Evolutionary conservation across 64 coral and sea anemone genomes (phyloP), one percentile per base, ranked within the genome.

Genomic region (Acropora yongei): DNA sequence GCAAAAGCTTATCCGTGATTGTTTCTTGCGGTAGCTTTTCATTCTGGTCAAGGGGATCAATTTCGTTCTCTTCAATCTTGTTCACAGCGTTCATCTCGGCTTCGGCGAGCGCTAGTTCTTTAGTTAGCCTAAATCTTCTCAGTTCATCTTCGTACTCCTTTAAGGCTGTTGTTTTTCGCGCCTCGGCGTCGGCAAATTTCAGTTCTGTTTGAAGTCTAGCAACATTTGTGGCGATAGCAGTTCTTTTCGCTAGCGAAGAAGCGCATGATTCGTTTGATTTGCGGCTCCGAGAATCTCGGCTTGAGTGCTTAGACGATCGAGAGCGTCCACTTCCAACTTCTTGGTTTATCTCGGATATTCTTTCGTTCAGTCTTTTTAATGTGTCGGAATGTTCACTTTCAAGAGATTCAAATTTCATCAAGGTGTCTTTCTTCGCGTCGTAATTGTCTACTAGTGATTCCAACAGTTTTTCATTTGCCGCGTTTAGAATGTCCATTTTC

Each of bases 91-190:
- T 20, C 44, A 87, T 49, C 42, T 87, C 65, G 2, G 84, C 66
- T 17, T 55, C 49, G 7, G 83, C 69, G 0, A 86, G 4, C 17
- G 61, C 47, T 8, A 73, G 44, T 68, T 87, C 84, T 13, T 87
- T 87, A 0, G 43, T 30, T 16, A 87, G 66, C 42, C 10, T 48
- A 19, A 87, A 87, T 11, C 49, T 53, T 41, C 48, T 87, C 1
- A 87, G 65, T 48, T 87, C 67, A 3, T 86, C 83, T 73, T 86
- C 83, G 6, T 49, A 6, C 14, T 86, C 47, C 18, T 74, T 86
- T 17, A 86, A 14, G 8, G 66, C 12, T 0, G 4, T 53, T 13
- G 44, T 72, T 48, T 86, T 86, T 53, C 60, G 43, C 48, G 83
- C 63, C 66, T 72, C 83, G 18, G 69, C 83, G 14, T 74, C 19